phyloP scores from a whole-genome alignment of 2,888 invertebrate genomes.

The Drosophila sordidula region DNA sequence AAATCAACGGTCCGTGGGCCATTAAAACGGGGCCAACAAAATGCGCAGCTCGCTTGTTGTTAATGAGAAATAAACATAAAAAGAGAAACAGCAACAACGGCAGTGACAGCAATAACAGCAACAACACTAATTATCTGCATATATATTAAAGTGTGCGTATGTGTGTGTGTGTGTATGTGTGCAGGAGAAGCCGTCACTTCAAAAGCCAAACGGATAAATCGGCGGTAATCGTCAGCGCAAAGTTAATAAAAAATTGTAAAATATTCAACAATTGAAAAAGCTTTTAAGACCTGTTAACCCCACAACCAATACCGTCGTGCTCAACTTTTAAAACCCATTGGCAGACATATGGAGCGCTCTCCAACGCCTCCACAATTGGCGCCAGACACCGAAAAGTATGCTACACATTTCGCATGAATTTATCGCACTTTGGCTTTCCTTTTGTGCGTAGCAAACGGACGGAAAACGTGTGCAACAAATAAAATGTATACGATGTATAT shows the following conservation, averaged over 20 bases:
- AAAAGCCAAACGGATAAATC: slow-evolving; percentile 31
- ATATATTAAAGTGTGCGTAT: background rate
- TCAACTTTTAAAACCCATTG: slow-evolving; percentile 5
- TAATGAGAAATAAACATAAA: slow-evolving; percentile 69
- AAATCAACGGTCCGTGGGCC: slow-evolving; percentile 67
- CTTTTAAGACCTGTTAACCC: slow-evolving; percentile 53
- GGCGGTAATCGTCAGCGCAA: slow-evolving; percentile 42
- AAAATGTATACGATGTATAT: slow-evolving; percentile 21
- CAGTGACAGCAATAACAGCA: slow-evolving; percentile 13
- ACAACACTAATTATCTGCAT: slow-evolving; percentile 7
- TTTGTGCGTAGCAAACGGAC: slow-evolving; percentile 11
- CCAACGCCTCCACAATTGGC: slow-evolving; percentile 44
- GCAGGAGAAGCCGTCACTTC: slow-evolving; percentile 26
- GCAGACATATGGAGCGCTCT: slow-evolving; percentile 24
- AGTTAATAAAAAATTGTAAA: slow-evolving; percentile 71
- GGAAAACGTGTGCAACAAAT: slow-evolving; percentile 39
- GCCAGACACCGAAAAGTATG: slow-evolving; percentile 60
- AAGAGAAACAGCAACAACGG: slow-evolving; percentile 20
- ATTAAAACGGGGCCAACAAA: slow-evolving; percentile 68
- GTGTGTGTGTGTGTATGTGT: background rate
- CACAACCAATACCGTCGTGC: background rate
- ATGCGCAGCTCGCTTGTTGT: slow-evolving; percentile 61
- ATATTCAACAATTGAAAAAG: slow-evolving; percentile 74
- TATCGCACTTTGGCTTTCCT: slow-evolving; percentile 33
- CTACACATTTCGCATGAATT: slow-evolving; percentile 41